Evolutionary conservation across 1,140 invertebrate genomes (phyloP).

Genomic region (Condylostylus longicornis): DNA sequence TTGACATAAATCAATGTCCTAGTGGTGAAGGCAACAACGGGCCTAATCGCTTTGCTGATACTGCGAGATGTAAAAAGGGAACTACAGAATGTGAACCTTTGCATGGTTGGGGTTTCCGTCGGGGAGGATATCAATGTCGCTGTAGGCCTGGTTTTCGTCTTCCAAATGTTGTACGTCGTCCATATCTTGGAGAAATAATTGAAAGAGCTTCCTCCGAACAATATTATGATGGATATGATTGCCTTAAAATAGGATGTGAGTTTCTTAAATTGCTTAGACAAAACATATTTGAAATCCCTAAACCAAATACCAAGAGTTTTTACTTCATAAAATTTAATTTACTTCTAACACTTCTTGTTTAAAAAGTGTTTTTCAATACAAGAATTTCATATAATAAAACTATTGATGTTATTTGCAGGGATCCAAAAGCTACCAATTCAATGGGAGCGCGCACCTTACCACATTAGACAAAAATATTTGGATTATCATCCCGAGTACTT

Average conservation of each 20-base stretch:
- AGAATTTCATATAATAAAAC: background rate
- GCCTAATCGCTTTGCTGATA: slow-evolving; percentile 80
- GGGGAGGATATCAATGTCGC: slow-evolving; percentile 91
- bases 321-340: slow-evolving; percentile 7
- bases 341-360: no score
- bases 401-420: slow-evolving; percentile 37
- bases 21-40: slow-evolving; percentile 69
- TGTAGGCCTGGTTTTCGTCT: slow-evolving; percentile 80
- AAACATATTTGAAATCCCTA: no score
- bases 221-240: slow-evolving; percentile 86
- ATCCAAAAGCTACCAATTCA: slow-evolving; percentile 64
- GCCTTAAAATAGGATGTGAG: slow-evolving; percentile 82
- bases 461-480: slow-evolving; percentile 54
- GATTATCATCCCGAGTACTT: slow-evolving; percentile 58
- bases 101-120: slow-evolving; percentile 85
- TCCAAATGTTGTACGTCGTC: slow-evolving; percentile 70
- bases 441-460: slow-evolving; percentile 52
- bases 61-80: slow-evolving; percentile 78
- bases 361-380: no score
- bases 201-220: slow-evolving; percentile 83
- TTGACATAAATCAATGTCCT: slow-evolving; percentile 97
- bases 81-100: slow-evolving; percentile 96
- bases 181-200: slow-evolving; percentile 84
- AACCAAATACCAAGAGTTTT: background rate
- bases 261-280: slow-evolving; percentile 15